Percentiles rank a stretch among this genome's conserved stretches.
Conservation (phyloP, 2,888 invertebrate species). For the Amphipyra berbera region DNA sequence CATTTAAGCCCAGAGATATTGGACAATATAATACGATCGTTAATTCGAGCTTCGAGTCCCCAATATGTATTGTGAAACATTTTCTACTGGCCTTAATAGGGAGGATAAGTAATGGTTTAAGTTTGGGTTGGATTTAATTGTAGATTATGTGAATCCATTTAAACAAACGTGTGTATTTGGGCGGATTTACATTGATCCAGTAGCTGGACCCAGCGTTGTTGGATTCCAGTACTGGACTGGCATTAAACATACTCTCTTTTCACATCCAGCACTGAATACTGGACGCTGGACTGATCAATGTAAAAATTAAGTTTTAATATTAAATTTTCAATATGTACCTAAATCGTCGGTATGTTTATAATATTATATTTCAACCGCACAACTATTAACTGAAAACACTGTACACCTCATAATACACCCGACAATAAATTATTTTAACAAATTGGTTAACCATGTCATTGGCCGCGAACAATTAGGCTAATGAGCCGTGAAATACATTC, state of each 20-base stretch:
- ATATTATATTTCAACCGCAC: too few relatives aligned
- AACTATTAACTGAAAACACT: too few relatives aligned
- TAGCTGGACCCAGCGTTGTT: too few relatives aligned
- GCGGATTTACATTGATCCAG: too few relatives aligned
- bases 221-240: too few relatives aligned
- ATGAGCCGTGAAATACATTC: constrained; percentile 15
- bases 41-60: constrained; percentile 9
- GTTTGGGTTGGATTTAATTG: not conserved
- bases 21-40: constrained; percentile 3
- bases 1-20: constrained; percentile 12
- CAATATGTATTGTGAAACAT: not conserved
- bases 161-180: not conserved
- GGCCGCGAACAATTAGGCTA: constrained; percentile 5
- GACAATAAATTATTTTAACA: constrained; percentile 1
- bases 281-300: too few relatives aligned
- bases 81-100: not conserved
- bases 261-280: too few relatives aligned
- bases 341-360: too few relatives aligned
- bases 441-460: constrained; percentile 7
- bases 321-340: too few relatives aligned
- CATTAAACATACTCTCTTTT: too few relatives aligned
- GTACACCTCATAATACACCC: not conserved
- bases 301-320: too few relatives aligned
- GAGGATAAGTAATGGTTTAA: not conserved
- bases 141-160: too few relatives aligned